phyloP scores from a whole-genome alignment of 2,113 vertebrate genomes.

The Empidonax traillii region DNA sequence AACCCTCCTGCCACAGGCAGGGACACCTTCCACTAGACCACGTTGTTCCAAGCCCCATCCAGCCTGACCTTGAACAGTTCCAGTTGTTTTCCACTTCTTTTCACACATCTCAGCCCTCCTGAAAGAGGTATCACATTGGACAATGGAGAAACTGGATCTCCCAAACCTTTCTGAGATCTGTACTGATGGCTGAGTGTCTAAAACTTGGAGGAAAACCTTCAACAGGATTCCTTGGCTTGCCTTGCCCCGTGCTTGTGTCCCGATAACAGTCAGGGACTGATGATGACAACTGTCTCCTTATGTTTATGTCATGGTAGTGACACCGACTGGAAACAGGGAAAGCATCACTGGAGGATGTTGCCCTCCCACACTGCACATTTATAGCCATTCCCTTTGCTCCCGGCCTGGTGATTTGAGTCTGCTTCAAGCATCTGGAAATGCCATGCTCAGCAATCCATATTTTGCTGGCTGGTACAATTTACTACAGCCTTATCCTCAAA shows the following conservation, averaged over 20 bases:
- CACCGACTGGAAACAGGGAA: not conserved
- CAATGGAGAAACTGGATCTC: not conserved
- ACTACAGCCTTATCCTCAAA: not conserved
- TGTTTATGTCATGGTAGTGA: not conserved
- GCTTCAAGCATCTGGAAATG: not conserved
- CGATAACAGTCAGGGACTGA: not conserved
- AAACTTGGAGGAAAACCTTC: not conserved
- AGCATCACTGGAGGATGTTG: not conserved
- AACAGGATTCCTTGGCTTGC: not conserved
- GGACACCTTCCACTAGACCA: not conserved
- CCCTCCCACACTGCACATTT: not conserved
- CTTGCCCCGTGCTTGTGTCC: not conserved
- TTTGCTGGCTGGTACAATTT: not conserved
- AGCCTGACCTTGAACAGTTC: not conserved
- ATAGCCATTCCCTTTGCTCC: not conserved
- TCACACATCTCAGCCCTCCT: not conserved
- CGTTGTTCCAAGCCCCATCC: not conserved
- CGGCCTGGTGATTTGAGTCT: not conserved
- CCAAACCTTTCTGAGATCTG: not conserved
- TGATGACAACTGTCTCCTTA: not conserved
- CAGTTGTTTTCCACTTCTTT: not conserved
- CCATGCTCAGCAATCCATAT: not conserved
- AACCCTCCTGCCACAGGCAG: not conserved
- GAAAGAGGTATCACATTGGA: not conserved
- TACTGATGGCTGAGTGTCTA: not conserved